phyloP scores from a whole-genome alignment of 2,113 vertebrate genomes.

The Spea multiplicata region DNA sequence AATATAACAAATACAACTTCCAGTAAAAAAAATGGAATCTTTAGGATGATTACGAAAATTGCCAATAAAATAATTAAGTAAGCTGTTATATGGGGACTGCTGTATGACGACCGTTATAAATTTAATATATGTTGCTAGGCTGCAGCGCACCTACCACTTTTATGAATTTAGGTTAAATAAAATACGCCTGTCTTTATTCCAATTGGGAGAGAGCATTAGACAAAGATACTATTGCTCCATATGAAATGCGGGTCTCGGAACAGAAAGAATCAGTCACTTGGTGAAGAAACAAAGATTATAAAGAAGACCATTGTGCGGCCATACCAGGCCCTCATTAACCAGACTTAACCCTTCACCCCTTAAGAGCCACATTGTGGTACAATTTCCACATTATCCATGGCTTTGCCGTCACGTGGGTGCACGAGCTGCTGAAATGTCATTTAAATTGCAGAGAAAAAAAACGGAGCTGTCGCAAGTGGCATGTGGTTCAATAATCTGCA shows the following conservation, averaged over 20 bases:
- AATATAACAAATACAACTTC: background rate
- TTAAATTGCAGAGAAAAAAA: background rate
- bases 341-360: conserved; percentile 48
- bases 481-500: conserved; percentile 3
- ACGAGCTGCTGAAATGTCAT: conserved; percentile 29
- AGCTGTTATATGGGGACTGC: conserved; percentile 22
- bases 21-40: background rate
- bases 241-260: conserved; percentile 35
- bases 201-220: conserved; percentile 20
- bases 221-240: conserved; percentile 41
- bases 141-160: conserved; percentile 26
- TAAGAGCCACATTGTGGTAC: conserved; percentile 40
- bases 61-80: conserved; percentile 36
- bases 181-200: conserved; percentile 35
- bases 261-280: conserved; percentile 37
- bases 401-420: conserved; percentile 33
- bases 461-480: background rate
- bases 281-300: conserved; percentile 47
- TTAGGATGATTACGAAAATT: conserved; percentile 1
- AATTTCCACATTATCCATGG: conserved; percentile 46
- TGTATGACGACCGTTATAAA: background rate
- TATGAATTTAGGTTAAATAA: conserved; percentile 37
- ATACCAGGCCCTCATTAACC: conserved; percentile 45
- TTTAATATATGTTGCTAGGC: conserved; percentile 33
- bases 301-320: conserved; percentile 41